Evolutionary conservation across 2,888 invertebrate species (phyloP), one percentile per base, ranked within the genome.

Genomic region (Tribolium freemani): DNA sequence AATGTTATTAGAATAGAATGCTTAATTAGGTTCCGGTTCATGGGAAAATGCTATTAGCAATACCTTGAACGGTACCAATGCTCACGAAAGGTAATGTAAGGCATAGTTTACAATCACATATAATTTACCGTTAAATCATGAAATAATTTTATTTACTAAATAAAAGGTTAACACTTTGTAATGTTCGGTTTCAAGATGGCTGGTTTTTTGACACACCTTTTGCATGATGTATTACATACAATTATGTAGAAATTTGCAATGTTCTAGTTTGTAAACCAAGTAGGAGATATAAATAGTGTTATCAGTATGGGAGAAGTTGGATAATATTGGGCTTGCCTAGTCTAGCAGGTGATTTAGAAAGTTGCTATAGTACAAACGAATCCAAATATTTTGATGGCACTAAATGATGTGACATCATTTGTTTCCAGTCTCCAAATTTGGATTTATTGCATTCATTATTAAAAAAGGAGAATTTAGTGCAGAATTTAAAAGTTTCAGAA

Each of bases 341-440:
- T n/a, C 13, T 58, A 64, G 38, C 72, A 69, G 64, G 72, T 72
- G 72, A 72, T 72, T 69, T 72, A 69, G 69, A 73, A 69, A 73
- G 69, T 66, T 54, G 53, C 16, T 20, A 53, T 8, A n/a, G 26
- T 26, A 60, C 20, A 26, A 16, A 60, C 21, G 60, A 60, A 46
- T 8, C 8, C 8, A n/a, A 38, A 38, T 8, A 38, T 38, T 38
- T 5, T 26, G 26, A 38, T 21, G n/a, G 21, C 16, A 20, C 10
- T 8, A 30, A 5, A 38, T 8, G 2, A 38, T n/a, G n/a, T 38
- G 3, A 9, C 38, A 8, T 38, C n/a, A 38, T n/a, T 38, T 38
- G 5, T 38, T 38, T 6, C 5, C 8, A n/a, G 1, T 38, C 16
- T 2, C 16, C 16, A 16, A 16, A 16, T 16, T 16, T 16, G 2